Percentiles rank a stretch among this genome's conserved stretches.
phyloP scores from a whole-genome alignment of 2,888 invertebrate genomes.

The Loripinus fragilis region DNA sequence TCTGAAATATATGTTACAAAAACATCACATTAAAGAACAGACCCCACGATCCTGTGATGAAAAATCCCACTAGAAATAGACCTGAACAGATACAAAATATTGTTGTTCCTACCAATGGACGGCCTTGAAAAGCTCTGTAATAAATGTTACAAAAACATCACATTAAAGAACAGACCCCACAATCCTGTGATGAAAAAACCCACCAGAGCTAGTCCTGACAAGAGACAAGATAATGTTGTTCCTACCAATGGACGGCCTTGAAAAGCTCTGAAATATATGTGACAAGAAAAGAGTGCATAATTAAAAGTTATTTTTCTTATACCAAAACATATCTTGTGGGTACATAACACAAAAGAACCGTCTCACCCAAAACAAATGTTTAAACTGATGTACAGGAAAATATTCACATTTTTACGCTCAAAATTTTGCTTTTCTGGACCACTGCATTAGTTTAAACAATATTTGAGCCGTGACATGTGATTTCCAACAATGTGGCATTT shows the following conservation, averaged over 20 bases:
- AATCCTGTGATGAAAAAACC: conserved; percentile 82
- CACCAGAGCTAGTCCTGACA: conserved; percentile 81
- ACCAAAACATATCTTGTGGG: too few species aligned
- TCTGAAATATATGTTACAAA: conserved; percentile 72
- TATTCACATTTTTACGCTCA: too few species aligned
- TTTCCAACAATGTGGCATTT: too few species aligned
- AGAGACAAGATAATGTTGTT: conserved; percentile 78
- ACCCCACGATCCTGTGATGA: conserved; percentile 83
- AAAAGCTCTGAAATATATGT: conserved; percentile 79
- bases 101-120: conserved; percentile 81
- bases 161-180: conserved; percentile 82
- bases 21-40: conserved; percentile 81
- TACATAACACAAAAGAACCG: too few species aligned
- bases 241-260: conserved; percentile 81
- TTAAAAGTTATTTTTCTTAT: too few species aligned
- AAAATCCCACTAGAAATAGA: conserved; percentile 81
- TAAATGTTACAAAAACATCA: conserved; percentile 80
- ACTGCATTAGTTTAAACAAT: too few species aligned
- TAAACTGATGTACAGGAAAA: too few species aligned
- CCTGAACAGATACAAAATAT: conserved; percentile 81
- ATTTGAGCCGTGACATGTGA: too few species aligned
- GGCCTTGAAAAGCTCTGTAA: conserved; percentile 81
- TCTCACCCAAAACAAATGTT: too few species aligned
- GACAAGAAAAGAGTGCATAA: too few species aligned
- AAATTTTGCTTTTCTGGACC: too few species aligned